Percentiles rank a stretch among this genome's conserved stretches.
These are phyloP conservation scores for Oxyruncus cristatus DNA, from an alignment of 2,113 vertebrate genomes.

Conservation along the genomic window DNA sequence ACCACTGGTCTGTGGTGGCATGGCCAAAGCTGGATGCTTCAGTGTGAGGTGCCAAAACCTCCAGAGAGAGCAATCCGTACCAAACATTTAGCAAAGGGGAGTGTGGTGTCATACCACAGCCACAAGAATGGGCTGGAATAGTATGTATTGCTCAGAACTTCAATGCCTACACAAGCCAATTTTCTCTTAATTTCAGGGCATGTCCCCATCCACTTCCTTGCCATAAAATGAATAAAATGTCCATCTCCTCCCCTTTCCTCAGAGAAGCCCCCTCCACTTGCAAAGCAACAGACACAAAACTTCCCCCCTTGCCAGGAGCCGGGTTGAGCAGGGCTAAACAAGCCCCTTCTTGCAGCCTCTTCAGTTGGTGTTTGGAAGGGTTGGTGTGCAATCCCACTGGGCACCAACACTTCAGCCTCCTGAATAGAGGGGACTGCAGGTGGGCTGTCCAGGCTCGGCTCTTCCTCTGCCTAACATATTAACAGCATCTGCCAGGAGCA, in stretches of 20 bases:
- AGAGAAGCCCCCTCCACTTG: rapidly evolving
- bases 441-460: not conserved
- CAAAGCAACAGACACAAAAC: not conserved
- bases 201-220: not conserved
- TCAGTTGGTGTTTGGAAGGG: not conserved
- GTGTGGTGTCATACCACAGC: not conserved
- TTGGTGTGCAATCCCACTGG: not conserved
- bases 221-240: not conserved
- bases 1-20: rapidly evolving
- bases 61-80: not conserved
- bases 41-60: not conserved
- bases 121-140: not conserved
- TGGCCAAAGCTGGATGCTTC: not conserved
- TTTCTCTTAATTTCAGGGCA: not conserved
- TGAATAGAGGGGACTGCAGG: rapidly evolving
- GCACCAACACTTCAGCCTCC: not conserved
- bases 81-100: not conserved
- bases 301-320: not conserved
- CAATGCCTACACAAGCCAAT: not conserved
- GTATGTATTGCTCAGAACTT: not conserved
- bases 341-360: not conserved
- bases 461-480: not conserved
- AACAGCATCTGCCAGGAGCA: not conserved
- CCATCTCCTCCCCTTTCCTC: not conserved
- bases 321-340: rapidly evolving